Percentiles rank a stretch among this genome's conserved stretches.
These are phyloP conservation scores for Cheilosia urbana DNA, from an alignment of 2,888 invertebrate species.

Conservation along the genomic window DNA sequence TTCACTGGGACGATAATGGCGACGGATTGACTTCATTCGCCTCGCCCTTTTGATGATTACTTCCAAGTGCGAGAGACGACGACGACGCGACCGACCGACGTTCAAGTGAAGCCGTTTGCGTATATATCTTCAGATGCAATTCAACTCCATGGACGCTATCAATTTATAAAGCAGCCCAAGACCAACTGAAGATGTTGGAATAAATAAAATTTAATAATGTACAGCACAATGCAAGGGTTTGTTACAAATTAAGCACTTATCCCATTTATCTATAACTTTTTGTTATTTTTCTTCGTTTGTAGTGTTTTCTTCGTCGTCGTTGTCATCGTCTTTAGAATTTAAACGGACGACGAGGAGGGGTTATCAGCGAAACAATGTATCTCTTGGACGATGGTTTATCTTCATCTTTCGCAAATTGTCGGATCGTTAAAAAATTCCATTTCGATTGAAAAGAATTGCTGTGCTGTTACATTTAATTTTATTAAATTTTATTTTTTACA, in stretches of 20 bases:
- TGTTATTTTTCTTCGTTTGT: background rate
- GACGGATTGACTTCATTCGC: constrained; percentile 44
- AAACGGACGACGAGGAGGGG: background rate
- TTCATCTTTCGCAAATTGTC: constrained; percentile 56
- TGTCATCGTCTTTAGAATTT: background rate
- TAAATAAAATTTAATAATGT: constrained; percentile 62
- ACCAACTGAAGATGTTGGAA: constrained; percentile 4
- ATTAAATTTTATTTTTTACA: constrained; percentile 23
- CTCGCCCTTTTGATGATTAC: constrained; percentile 61
- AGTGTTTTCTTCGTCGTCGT: background rate
- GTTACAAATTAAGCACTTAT: constrained; percentile 71
- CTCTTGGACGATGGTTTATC: constrained; percentile 29
- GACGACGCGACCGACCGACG: too few relatives aligned
- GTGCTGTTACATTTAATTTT: constrained; percentile 36
- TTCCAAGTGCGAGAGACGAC: background rate
- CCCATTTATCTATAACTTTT: constrained; percentile 57
- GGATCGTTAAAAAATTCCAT: constrained; percentile 59
- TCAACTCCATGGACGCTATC: constrained; percentile 52
- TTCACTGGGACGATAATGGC: background rate
- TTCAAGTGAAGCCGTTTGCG: constrained; percentile 1
- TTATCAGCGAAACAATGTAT: constrained; percentile 43
- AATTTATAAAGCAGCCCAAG: constrained; percentile 53
- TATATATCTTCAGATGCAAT: constrained; percentile 51
- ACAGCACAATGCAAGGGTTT: constrained; percentile 68
- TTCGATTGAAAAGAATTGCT: constrained; percentile 55